Base-by-base conservation (phyloP, 2,888 invertebrate genomes). In the Carabus problematicus region DNA sequence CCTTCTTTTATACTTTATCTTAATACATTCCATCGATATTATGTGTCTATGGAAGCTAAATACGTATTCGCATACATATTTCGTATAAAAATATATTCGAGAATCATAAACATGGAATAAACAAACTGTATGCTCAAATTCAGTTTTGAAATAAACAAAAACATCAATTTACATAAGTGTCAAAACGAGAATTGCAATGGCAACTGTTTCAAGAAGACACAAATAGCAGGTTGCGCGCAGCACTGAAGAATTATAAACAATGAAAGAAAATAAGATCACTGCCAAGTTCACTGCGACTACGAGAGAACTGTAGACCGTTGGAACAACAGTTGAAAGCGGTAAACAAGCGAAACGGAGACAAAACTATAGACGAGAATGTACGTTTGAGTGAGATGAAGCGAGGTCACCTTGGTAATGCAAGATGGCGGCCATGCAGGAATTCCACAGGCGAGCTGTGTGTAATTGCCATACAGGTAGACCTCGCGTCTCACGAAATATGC, bases 301-400 rank as follows among this genome's bases (percentile, higher is more conserved):
- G 29, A 56, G 19, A 11, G 19, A 18, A 39, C 12, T 54, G 11
- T n/a, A 56, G 58, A 66, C 66, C 66, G 66, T 66, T 66, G 66
- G 58, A 66, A 66, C 58, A 66, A 66, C 66, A 66, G 66, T 66
- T 66, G 66, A 66, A 64, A 66, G 66, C 66, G 66, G 66, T 66
- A 66, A 66, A 66, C 66, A 66, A 45, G 66, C 58, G 18, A 66
- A 58, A 66, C 49, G 47, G 47, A 66, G 59, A 66, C n/a, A 49
- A 39, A 47, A 14, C 18, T 56, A 66, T 59, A 39, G 19, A 14
- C 12, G n/a, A 43, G 29, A 18, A 66, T 18, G 58, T 19, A 14
- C 16, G 67, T 16, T 60, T 43, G 60, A 67, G 12, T 54, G 42
- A 67, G 67, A 67, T 19, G 52, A n/a, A 29, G 29, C 42, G 60